Evolutionary conservation across 2,113 vertebrate genomes (phyloP), one percentile per base, ranked within the genome.

Genomic region (Sigmodon hispidus): DNA sequence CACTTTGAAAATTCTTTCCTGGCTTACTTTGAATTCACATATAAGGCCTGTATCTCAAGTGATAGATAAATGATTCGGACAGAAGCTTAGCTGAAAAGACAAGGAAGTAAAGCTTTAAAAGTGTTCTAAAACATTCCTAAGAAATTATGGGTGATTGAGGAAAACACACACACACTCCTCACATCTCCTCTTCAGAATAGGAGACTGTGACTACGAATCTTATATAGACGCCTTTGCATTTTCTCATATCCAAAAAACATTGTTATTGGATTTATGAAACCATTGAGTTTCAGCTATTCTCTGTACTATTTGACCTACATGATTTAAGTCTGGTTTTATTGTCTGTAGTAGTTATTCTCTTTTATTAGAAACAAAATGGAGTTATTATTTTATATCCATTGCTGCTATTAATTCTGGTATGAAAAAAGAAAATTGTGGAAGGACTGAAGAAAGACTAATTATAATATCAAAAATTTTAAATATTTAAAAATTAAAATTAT

Each of bases 281-380:
- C 2, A 88, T 77, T 93, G 15, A 22, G 24, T 55, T 89, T 87
- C 34, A 92, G 10, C 57, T 29, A 90, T 22, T 87, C 8, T 84
- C 11, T 90, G 24, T 36, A 84, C 31, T 91, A 48, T 77, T 77
- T 91, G 70, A 90, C 4, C 29, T 87, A 31, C 24, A 22, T 45
- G 43, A 79, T 50, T 89, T 76, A 76, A 70, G 22, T 52, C 0
- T n/a, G 89, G 57, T 73, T 26, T 22, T 69, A 89, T 81, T 45
- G 57, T 29, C 31, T n/a, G 13, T n/a, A 84, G 15, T 22, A 84
- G 1, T 73, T 93, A 84, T 87, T 87, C 65, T 6, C 4, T 85
- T 75, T 75, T 40, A 65, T 75, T 63, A 85, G 45, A 87, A 96
- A 85, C 2, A 80, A 93, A 94, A 90, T 48, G 26, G 69, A 80